phyloP scores from a whole-genome alignment of 2,797 vertebrate genomes.

The Scyliorhinus canicula region DNA sequence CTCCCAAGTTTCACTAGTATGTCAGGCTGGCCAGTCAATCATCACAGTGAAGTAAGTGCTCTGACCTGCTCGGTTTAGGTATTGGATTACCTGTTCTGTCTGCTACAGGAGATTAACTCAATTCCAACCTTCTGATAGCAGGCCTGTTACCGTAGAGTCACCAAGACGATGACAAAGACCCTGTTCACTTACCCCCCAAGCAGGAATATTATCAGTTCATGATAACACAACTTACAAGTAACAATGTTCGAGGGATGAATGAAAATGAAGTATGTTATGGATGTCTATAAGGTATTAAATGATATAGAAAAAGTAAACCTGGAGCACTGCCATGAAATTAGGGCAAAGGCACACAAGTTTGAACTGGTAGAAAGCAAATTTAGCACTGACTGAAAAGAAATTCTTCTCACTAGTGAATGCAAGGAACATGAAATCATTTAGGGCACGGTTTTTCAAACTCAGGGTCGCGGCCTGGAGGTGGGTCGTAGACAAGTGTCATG shows the following conservation, averaged over 20 bases:
- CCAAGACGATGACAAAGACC: neutral
- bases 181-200: neutral
- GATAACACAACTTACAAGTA: neutral
- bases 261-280: neutral
- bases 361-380: neutral
- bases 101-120: neutral
- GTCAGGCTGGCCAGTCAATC: neutral
- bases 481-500: too few relatives aligned
- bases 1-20: neutral
- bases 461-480: too few relatives aligned
- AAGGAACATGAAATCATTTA: neutral
- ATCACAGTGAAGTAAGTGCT: neutral
- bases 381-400: neutral
- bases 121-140: constrained; percentile 1
- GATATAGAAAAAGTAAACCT: neutral
- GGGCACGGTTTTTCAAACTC: too few relatives aligned
- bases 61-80: neutral
- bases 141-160: neutral
- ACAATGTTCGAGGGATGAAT: neutral
- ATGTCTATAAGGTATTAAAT: neutral
- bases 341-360: neutral
- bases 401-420: neutral
- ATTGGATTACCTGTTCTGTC: neutral
- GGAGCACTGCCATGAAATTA: neutral
- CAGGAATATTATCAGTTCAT: neutral